Evolutionary conservation across 2,113 vertebrate genomes (phyloP).

Genomic region (Quiscalus mexicanus): DNA sequence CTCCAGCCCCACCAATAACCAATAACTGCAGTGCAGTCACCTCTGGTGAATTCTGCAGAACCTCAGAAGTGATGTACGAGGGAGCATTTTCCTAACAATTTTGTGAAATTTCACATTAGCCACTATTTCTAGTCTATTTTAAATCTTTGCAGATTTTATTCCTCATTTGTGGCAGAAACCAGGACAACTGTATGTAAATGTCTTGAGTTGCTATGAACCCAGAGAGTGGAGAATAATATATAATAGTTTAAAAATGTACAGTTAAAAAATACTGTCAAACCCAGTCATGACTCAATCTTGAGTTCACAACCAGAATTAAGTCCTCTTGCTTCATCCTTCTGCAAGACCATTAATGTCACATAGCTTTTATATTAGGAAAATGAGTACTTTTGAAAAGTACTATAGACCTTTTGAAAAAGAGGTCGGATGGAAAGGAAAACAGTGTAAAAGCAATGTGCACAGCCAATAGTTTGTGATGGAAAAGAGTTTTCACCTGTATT

Average conservation of each 20-base stretch:
- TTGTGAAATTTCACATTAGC: background rate
- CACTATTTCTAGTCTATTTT: constrained; percentile 43
- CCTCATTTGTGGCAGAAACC: constrained; percentile 55
- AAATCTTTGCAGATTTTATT: constrained; percentile 46
- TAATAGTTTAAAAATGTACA: constrained; percentile 31
- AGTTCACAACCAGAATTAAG: background rate
- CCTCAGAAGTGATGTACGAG: background rate
- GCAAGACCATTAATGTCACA: background rate
- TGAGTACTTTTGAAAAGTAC: background rate
- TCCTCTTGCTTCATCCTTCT: background rate
- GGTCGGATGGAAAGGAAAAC: background rate
- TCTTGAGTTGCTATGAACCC: constrained; percentile 43
- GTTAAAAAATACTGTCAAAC: constrained; percentile 21
- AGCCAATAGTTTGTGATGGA: background rate
- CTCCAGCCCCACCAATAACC: background rate
- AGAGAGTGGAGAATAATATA: constrained; percentile 14
- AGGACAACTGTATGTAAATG: constrained; percentile 65
- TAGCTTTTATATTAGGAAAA: background rate
- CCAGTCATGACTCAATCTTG: constrained; percentile 26
- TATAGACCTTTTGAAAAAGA: background rate
- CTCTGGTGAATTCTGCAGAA: background rate
- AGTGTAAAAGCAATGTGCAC: background rate
- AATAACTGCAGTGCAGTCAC: background rate
- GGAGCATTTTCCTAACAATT: background rate
- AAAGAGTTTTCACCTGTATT: background rate